Percentiles rank a stretch among this genome's conserved stretches.
Conservation (phyloP, 2,113 vertebrate species). For the Physeter macrocephalus region DNA sequence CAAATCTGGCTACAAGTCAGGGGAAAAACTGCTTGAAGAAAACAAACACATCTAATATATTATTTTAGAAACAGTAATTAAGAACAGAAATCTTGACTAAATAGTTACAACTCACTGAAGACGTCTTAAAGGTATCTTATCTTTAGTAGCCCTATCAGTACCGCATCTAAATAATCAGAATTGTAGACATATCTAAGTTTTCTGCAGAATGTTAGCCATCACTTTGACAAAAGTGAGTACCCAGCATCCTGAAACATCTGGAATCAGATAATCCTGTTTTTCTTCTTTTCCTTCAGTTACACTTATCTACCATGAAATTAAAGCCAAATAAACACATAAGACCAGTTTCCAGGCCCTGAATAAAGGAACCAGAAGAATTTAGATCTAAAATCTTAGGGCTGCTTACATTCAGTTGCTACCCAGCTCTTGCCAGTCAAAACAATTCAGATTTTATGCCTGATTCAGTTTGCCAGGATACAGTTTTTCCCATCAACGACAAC, state of each 20-base stretch:
- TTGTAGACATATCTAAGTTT: background rate
- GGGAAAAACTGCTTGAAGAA: constrained; percentile 59
- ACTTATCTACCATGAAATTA: constrained; percentile 51
- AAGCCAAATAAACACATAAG: constrained; percentile 51
- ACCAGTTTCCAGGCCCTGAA: background rate
- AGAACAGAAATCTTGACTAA: constrained; percentile 6
- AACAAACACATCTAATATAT: constrained; percentile 56
- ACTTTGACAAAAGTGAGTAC: background rate
- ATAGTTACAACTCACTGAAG: background rate
- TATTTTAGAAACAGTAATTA: constrained; percentile 51
- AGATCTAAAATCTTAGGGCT: background rate
- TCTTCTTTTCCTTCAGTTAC: background rate
- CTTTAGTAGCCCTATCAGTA: background rate
- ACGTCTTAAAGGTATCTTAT: background rate
- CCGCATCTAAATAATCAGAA: background rate
- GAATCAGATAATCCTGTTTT: constrained; percentile 46
- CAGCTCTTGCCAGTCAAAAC: background rate
- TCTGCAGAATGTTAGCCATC: background rate
- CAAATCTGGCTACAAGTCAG: constrained; percentile 52
- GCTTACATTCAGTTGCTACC: constrained; percentile 1
- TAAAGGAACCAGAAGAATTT: constrained; percentile 27
- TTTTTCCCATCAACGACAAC: constrained; percentile 32
- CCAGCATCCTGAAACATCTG: background rate
- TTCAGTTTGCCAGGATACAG: constrained; percentile 56
- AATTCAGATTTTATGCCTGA: constrained; percentile 38